phyloP scores from a whole-genome alignment of 2,888 invertebrate genomes.

The Leucania comma region DNA sequence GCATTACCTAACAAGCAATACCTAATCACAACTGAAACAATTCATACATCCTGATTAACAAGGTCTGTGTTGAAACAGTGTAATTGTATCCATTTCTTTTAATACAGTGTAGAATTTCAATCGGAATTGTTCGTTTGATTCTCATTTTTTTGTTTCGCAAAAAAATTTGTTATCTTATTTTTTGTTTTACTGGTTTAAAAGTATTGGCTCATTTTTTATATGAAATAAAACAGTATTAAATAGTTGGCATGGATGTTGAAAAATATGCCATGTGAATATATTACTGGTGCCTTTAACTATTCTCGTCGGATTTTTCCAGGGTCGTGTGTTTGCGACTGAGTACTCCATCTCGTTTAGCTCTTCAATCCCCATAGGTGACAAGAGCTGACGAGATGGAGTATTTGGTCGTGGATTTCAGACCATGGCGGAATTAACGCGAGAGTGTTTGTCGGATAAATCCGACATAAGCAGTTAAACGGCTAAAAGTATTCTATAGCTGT shows the following conservation, averaged over 20 bases:
- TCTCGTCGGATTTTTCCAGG: too few species aligned
- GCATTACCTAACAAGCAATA: neutral
- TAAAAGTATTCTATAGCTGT: neutral
- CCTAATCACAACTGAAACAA: neutral
- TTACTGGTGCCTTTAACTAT: too few species aligned
- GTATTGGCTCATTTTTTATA: neutral
- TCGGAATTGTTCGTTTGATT: constrained; percentile 1
- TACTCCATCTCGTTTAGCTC: too few species aligned
- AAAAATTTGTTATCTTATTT: neutral
- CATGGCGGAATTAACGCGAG: too few species aligned
- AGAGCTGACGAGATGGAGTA: too few species aligned
- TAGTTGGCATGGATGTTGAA: neutral
- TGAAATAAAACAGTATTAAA: neutral
- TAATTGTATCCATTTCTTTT: neutral
- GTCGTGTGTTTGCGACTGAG: too few species aligned
- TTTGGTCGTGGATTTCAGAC: too few species aligned
- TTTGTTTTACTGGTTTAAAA: neutral
- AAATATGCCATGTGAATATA: neutral
- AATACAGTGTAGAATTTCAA: neutral
- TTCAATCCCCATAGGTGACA: too few species aligned
- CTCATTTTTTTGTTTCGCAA: neutral
- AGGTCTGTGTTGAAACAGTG: constrained; percentile 13
- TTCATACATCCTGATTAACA: constrained; percentile 17
- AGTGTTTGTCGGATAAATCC: too few species aligned
- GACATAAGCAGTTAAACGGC: too few species aligned